Percentiles rank a stretch among this genome's conserved stretches.
phyloP scores from a whole-genome alignment of 2,888 invertebrate genomes.

The Habroteleia sp. region DNA sequence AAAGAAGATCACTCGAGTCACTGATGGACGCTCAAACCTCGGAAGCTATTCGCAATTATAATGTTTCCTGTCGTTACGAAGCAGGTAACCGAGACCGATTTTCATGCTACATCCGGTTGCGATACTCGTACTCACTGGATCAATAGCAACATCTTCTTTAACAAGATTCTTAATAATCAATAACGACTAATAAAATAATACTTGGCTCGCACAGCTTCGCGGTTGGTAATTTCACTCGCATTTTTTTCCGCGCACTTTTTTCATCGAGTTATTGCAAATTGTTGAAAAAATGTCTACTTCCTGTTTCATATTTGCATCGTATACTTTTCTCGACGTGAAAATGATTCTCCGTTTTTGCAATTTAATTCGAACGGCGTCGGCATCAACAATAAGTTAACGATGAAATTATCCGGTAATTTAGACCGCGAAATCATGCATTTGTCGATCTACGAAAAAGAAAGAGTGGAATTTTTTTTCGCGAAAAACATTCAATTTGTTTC shows the following conservation, averaged over 20 bases:
- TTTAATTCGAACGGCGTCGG: constrained; percentile 13
- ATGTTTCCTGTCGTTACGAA: constrained; percentile 78
- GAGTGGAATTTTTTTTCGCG: neutral
- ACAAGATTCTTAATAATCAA: constrained; percentile 46
- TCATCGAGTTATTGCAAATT: no score
- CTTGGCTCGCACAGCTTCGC: neutral
- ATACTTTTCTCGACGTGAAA: neutral
- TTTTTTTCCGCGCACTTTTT: neutral
- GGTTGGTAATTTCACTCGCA: neutral
- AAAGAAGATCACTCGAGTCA: constrained; percentile 65
- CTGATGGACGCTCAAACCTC: constrained; percentile 63
- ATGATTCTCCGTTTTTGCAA: constrained; percentile 3
- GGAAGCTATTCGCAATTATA: constrained; percentile 71
- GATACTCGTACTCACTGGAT: constrained; percentile 30
- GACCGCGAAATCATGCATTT: constrained; percentile 12
- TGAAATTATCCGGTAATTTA: constrained; percentile 8
- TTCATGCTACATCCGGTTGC: constrained; percentile 76
- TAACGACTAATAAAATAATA: constrained; percentile 13
- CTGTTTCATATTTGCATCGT: neutral
- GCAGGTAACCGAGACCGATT: constrained; percentile 78
- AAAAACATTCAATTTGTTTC: constrained; percentile 26
- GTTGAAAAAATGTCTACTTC: no score
- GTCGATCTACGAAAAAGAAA: neutral
- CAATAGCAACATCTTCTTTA: constrained; percentile 43
- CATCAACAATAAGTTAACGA: neutral